Base-by-base conservation (phyloP, 2,113 vertebrate species). In the Epinephelus moara region DNA sequence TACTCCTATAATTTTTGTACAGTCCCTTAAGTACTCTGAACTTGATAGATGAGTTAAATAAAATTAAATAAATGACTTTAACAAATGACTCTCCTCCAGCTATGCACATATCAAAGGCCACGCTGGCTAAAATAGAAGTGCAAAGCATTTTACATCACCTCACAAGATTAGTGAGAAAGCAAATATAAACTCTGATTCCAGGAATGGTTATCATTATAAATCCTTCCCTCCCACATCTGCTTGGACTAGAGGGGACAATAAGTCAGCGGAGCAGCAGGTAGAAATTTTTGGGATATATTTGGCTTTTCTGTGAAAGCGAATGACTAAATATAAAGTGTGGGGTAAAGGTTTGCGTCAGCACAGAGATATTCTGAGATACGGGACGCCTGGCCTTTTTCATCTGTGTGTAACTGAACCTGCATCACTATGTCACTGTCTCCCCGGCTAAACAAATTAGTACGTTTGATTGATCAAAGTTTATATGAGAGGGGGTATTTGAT, bases 391-490 rank as follows among this genome's bases (percentile, higher is more conserved):
- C 74, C 90, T 92, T 93, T 91, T 93, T 93, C 90, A 92, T 86
- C 77, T 84, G 61, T 60, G 72, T 75, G 88, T 89, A 90, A 91
- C 74, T 66, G 45, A 83, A 88, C 90, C 91, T 82, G 84, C 78
- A 64, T 88, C 86, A 61, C 88, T 93, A 88, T 91, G 90, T 93
- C 93, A 91, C 89, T 91, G 92, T 93, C 94, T 93, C 79, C 79
- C 75, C 85, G 19, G 85, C 85, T 93, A 92, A 93, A 93, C 94
- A 95, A 93, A 93, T 93, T 93, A 91, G 90, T 88, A 27, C 1
- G 11, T 93, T 91, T 93, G 93, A 94, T 92, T 93, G 92, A 95
- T 93, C 90, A 94, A 92, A 88, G 94, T 95, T 93, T 92, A 94
- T 81, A 88, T 6, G 82, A 90, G 86, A 80, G 73, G 66, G 81